Evolutionary conservation across 2,113 vertebrate species (phyloP), one percentile per base, ranked within the genome.

Genomic region (Amphiprion ocellaris): DNA sequence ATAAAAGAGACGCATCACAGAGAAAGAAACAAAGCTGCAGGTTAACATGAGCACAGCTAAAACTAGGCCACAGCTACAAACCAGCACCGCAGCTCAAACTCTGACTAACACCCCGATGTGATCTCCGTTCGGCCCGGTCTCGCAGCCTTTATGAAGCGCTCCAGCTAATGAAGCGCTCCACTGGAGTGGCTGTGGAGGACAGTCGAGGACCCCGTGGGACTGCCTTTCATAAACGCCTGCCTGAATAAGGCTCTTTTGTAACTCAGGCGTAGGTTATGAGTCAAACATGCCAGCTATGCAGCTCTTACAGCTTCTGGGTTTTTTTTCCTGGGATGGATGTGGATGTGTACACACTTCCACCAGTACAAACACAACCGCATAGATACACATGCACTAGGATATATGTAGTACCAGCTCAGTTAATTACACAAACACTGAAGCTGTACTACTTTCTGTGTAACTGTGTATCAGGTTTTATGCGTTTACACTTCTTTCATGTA

Each of bases 201-300:
- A 21, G 66, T 66, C 1, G 72, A 83, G 88, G 82, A 82, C 76
- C 77, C 77, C 1, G 66, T 75, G 79, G 79, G 86, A 82, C 85
- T 76, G 66, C 67, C 82, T 81, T 74, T 81, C 52, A 87, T 81
- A 75, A 91, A 86, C 37, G 74, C 85, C 84, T 9, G 84, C 80
- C 66, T 77, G 53, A 68, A 83, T 70, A 37, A 41, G 58, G 33
- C 75, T 83, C 77, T 82, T 87, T 74, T 74, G 65, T 79, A 83
- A 81, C 76, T 75, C 79, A 65, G 80, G 67, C 28, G 28, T 21
- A 81, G 78, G 74, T 73, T 81, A 81, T 49, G 72, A 85, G 78
- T 82, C 84, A 79, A 82, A 64, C 59, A 33, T 24, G 33, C 1
- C 79, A 83, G 60, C 47, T 26, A 21, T 21, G 50, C 69, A 4